A percentile compares a stretch with the other conserved stretches of the same genome.
Evolutionary conservation across 1,140 invertebrate species (phyloP).

Genomic region (Euwallacea fornicatus): DNA sequence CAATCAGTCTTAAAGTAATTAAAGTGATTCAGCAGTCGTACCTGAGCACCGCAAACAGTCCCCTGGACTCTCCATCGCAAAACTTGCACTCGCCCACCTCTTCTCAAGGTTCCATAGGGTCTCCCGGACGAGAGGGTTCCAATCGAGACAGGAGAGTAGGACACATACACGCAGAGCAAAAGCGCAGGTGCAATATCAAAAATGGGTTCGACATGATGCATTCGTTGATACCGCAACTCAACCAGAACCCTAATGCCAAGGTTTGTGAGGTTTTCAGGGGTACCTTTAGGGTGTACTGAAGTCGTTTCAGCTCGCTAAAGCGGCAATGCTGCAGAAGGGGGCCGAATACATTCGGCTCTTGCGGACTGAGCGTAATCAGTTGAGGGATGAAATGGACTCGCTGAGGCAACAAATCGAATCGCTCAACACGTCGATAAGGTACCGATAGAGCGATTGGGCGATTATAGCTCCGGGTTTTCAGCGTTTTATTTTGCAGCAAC

Average conservation of each 20-base stretch:
- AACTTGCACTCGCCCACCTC: slow-evolving; percentile 50
- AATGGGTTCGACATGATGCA: slow-evolving; percentile 95
- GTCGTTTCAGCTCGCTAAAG: slow-evolving; percentile 77
- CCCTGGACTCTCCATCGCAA: slow-evolving; percentile 43
- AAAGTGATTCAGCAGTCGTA: slow-evolving; percentile 38
- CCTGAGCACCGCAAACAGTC: slow-evolving; percentile 48
- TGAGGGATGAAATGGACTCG: slow-evolving; percentile 88
- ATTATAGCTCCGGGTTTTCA: slow-evolving; percentile 14
- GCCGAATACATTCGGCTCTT: slow-evolving; percentile 94
- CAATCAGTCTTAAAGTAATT: not conserved
- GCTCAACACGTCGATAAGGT: slow-evolving; percentile 90
- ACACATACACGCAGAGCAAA: slow-evolving; percentile 97
- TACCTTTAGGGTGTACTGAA: not conserved
- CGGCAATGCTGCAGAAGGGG: slow-evolving; percentile 94
- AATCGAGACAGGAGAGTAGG: slow-evolving; percentile 72
- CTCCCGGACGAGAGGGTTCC: slow-evolving; percentile 48
- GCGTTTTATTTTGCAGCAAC: slow-evolving; percentile 64
- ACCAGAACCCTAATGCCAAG: slow-evolving; percentile 88
- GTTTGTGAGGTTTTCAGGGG: slow-evolving; percentile 52
- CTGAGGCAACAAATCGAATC: slow-evolving; percentile 85
- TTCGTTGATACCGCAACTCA: slow-evolving; percentile 89
- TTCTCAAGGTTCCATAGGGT: slow-evolving; percentile 54
- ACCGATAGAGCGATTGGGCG: slow-evolving; percentile 22
- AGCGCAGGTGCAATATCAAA: slow-evolving; percentile 95
- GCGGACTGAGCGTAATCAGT: slow-evolving; percentile 78